phyloP scores from a whole-genome alignment of 2,888 invertebrate genomes.

The Onchidella celtica region DNA sequence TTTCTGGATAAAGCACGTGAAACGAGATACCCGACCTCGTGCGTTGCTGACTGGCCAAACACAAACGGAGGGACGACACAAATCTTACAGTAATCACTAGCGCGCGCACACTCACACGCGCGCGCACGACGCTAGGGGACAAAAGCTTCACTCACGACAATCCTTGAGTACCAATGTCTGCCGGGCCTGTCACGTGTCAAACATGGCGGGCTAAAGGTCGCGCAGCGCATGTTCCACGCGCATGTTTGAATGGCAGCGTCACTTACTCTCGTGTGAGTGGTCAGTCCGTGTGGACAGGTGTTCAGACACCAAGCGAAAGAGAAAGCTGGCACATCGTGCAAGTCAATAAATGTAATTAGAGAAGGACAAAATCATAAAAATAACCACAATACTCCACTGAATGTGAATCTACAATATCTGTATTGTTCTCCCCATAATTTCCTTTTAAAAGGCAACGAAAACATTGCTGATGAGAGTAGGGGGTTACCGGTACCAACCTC shows the following conservation, averaged over 20 bases:
- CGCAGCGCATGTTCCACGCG: background rate
- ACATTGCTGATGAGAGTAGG: too few relatives aligned
- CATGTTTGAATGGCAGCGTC: constrained; percentile 20
- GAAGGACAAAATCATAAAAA: background rate
- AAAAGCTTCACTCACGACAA: constrained; percentile 24
- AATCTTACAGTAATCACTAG: constrained; percentile 38
- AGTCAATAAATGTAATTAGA: background rate
- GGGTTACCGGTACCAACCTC: too few relatives aligned
- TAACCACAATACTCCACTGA: background rate
- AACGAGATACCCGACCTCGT: background rate
- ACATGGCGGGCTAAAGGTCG: constrained; percentile 25
- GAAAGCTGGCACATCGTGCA: background rate
- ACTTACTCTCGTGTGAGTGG: constrained; percentile 5
- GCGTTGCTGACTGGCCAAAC: constrained; percentile 35
- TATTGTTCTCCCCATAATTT: too few relatives aligned
- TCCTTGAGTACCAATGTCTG: background rate
- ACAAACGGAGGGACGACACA: constrained; percentile 7
- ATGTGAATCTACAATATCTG: background rate
- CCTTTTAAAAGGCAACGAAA: too few relatives aligned
- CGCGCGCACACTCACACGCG: constrained; percentile 12
- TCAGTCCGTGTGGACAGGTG: constrained; percentile 36
- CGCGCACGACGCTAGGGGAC: background rate
- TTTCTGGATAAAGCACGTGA: constrained; percentile 14
- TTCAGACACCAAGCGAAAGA: background rate
- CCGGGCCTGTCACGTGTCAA: constrained; percentile 34